Evolutionary conservation across 2,888 invertebrate genomes (phyloP), one percentile per base, ranked within the genome.

Genomic region (Timandra comae): DNA sequence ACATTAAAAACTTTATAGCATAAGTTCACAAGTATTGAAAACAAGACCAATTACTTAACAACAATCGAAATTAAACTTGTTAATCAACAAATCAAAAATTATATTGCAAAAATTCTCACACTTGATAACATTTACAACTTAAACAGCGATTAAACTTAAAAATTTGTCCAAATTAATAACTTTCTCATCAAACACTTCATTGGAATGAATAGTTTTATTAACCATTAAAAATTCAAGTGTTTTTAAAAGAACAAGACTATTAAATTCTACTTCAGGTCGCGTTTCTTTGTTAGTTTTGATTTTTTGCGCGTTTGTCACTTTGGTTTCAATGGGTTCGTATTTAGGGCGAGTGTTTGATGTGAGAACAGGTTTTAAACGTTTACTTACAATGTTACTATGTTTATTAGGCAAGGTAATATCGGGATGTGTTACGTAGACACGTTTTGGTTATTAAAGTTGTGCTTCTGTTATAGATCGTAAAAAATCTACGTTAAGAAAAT

Each of bases 381-480:
- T 71, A 73, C n/a, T n/a, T n/a, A 81, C 81, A 79, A 57, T 76
- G 80, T 82, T 80, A 76, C 80, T 69, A 78, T 82, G 80, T 85
- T 84, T 84, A 82, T 81, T 80, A 81, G 81, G 81, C 82, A 80
- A n/a, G n/a, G n/a, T n/a, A n/a, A n/a, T n/a, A n/a, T n/a, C n/a
- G n/a, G n/a, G n/a, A n/a, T n/a, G n/a, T n/a, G n/a, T n/a, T n/a
- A n/a, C n/a, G n/a, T n/a, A n/a, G n/a, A n/a, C n/a, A n/a, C n/a
- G n/a, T n/a, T n/a, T n/a, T n/a, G n/a, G n/a, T n/a, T n/a, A n/a
- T n/a, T n/a, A n/a, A n/a, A n/a, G n/a, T n/a, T n/a, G n/a, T n/a
- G n/a, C n/a, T n/a, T n/a, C n/a, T n/a, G n/a, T n/a, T n/a, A n/a
- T n/a, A n/a, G n/a, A n/a, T n/a, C n/a, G n/a, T n/a, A n/a, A n/a